Conservation (phyloP, 2,797 vertebrate genomes). For the Erethizon dorsatum region DNA sequence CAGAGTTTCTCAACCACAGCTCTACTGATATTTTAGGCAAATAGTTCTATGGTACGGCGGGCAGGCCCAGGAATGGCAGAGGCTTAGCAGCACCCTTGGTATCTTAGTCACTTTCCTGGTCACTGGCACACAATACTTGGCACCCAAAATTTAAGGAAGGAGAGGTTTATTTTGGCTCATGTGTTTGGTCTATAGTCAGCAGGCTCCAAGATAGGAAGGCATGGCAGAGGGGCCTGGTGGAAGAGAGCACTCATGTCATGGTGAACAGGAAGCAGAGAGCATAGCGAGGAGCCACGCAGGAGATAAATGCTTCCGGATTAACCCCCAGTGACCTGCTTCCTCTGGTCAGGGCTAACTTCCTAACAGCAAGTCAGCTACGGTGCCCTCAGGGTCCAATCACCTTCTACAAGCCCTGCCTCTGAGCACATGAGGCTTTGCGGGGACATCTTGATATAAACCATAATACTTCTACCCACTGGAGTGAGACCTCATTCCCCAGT, state of each 20-base stretch:
- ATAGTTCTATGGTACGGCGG: background rate
- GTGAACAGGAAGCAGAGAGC: background rate
- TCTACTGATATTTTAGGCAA: background rate
- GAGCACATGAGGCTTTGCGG: background rate
- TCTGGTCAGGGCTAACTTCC: background rate
- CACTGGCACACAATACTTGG: background rate
- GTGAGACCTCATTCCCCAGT: background rate
- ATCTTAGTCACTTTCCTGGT: background rate
- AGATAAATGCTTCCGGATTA: background rate
- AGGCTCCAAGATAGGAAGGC: background rate
- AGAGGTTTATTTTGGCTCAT: background rate
- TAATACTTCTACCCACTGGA: background rate
- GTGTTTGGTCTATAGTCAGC: background rate
- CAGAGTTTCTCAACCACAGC: background rate
- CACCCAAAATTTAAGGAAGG: background rate
- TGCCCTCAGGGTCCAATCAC: background rate
- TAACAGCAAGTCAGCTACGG: background rate
- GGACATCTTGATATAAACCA: no score
- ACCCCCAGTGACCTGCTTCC: background rate
- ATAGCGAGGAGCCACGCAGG: background rate
- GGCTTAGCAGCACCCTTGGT: background rate
- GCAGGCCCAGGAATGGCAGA: background rate
- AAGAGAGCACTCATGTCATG: background rate
- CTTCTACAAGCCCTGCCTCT: background rate
- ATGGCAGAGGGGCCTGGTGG: background rate